These are phyloP conservation scores for Gibbula magus DNA, from an alignment of 2,888 invertebrate species.

Conservation along the genomic window DNA sequence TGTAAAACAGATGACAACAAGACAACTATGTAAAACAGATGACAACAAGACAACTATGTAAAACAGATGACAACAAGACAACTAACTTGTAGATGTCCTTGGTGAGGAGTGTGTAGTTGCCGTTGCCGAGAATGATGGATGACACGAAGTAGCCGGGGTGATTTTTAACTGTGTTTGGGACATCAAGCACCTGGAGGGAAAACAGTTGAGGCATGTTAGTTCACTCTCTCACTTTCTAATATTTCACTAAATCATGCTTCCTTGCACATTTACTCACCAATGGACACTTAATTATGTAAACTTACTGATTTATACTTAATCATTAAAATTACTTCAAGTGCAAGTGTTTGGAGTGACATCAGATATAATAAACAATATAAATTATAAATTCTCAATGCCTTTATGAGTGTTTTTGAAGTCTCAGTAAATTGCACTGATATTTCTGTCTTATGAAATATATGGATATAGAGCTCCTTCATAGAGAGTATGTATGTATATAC, in stretches of 20 bases:
- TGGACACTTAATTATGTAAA: neutral
- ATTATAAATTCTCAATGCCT: neutral
- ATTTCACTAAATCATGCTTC: neutral
- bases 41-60: too few species aligned
- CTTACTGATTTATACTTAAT: neutral
- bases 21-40: too few species aligned
- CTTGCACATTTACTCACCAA: neutral
- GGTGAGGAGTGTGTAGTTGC: conserved; percentile 17
- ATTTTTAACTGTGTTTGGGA: conserved; percentile 28
- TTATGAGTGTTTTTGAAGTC: neutral
- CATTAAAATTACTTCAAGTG: too few species aligned
- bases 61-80: too few species aligned
- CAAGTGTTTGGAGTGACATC: too few species aligned
- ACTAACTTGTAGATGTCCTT: conserved; percentile 29
- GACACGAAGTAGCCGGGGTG: conserved; percentile 32
- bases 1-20: too few species aligned
- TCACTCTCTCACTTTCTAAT: too few species aligned
- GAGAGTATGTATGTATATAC: neutral
- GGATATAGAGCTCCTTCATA: too few species aligned
- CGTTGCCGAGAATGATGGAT: conserved; percentile 35
- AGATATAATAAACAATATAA: too few species aligned
- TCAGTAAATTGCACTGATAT: too few species aligned
- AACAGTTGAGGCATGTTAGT: too few species aligned
- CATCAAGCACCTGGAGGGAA: conserved; percentile 30
- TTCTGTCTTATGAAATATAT: too few species aligned